Percentiles rank a stretch among this genome's conserved stretches.
These are phyloP conservation scores for Philopotamus ludificatus DNA, from an alignment of 1,140 invertebrate genomes.

Conservation along the genomic window DNA sequence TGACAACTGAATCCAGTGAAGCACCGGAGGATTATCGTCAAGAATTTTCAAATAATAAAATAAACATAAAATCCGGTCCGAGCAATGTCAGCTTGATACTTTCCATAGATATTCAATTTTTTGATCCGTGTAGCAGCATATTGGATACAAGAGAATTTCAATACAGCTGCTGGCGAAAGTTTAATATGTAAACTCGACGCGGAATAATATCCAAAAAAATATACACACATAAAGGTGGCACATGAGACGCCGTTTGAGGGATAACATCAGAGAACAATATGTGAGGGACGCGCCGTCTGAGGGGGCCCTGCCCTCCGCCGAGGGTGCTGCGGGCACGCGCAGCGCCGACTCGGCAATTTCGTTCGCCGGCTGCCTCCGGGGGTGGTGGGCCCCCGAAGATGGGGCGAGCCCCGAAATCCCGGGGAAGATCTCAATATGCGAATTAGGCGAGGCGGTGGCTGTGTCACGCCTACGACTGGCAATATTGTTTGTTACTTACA, in stretches of 20 bases:
- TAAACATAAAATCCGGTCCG: no score
- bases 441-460: constrained; percentile 30
- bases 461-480: constrained; percentile 39
- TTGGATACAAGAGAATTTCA: no score
- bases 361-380: constrained; percentile 20
- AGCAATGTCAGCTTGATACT: no score
- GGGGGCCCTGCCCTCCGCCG: constrained; percentile 11
- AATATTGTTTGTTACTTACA: constrained; percentile 36
- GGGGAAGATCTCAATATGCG: constrained; percentile 32
- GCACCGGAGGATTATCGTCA: no score
- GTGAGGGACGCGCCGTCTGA: neutral
- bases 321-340: constrained; percentile 17
- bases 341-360: constrained; percentile 39
- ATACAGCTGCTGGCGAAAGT: no score
- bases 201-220: neutral
- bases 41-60: no score
- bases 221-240: neutral
- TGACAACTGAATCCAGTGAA: no score
- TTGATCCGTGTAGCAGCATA: no score
- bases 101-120: no score
- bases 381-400: neutral
- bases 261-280: constrained; percentile 12
- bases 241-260: neutral
- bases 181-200: neutral
- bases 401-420: neutral